Percentiles rank a stretch among this genome's conserved stretches.
Evolutionary conservation across 2,797 vertebrate species (phyloP).

Genomic region (Naso thynnoides): DNA sequence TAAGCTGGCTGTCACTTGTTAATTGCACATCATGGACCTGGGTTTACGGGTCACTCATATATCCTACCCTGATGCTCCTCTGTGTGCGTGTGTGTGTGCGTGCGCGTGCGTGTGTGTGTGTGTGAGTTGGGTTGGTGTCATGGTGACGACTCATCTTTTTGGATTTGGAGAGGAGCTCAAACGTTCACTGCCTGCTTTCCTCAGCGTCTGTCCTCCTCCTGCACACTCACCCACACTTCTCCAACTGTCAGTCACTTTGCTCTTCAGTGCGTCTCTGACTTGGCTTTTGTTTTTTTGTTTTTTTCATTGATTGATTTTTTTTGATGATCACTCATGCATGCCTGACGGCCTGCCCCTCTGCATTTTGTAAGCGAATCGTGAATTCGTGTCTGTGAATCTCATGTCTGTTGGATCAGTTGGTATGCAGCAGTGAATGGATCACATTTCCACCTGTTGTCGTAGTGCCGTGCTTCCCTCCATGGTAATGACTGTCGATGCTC

Average conservation of each 20-base stretch:
- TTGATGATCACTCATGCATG: constrained; percentile 76
- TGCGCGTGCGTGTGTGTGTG: constrained; percentile 29
- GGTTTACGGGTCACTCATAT: constrained; percentile 82
- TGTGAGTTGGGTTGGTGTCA: constrained; percentile 64
- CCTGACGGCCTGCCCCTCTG: constrained; percentile 69
- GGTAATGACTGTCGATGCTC: constrained; percentile 56
- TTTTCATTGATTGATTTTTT: constrained; percentile 21
- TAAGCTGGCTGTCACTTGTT: constrained; percentile 83
- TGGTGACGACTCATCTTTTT: constrained; percentile 59
- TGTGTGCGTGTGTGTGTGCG: constrained; percentile 51
- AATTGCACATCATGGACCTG: constrained; percentile 84
- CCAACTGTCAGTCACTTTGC: constrained; percentile 67
- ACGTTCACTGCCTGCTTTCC: constrained; percentile 80
- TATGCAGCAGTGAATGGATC: constrained; percentile 61
- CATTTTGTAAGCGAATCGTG: constrained; percentile 75
- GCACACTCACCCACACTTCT: constrained; percentile 72
- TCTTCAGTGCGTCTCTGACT: constrained; percentile 58
- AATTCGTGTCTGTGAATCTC: constrained; percentile 63
- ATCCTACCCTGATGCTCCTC: constrained; percentile 76
- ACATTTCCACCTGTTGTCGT: constrained; percentile 52
- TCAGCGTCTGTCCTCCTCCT: constrained; percentile 69
- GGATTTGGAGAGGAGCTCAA: constrained; percentile 72
- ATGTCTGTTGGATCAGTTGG: constrained; percentile 57
- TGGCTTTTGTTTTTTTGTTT: constrained; percentile 46
- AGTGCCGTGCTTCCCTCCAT: constrained; percentile 61